A percentile compares a stretch with the other conserved stretches of the same genome.
phyloP scores from a whole-genome alignment of 2,888 invertebrate species.

The Ochropleura plecta region DNA sequence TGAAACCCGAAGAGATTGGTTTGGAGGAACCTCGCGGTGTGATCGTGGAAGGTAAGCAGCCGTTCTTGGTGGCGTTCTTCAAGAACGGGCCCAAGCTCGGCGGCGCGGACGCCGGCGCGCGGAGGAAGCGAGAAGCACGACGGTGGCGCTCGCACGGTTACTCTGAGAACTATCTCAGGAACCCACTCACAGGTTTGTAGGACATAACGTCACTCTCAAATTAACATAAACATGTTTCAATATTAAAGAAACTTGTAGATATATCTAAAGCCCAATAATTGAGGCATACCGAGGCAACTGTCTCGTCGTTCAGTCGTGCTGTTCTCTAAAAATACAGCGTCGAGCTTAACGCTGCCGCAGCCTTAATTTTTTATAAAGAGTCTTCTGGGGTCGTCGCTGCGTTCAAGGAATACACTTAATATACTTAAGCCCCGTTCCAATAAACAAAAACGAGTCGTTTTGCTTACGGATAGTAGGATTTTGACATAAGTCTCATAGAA shows the following conservation, averaged over 20 bases:
- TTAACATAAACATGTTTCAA: not conserved
- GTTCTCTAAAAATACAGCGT: no score
- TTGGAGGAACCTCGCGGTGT: conserved; percentile 93
- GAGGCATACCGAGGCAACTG: not conserved
- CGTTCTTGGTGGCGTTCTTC: conserved; percentile 98
- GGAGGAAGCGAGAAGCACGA: conserved; percentile 91
- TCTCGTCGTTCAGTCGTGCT: not conserved
- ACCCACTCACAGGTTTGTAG: conserved; percentile 88
- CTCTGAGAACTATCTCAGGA: conserved; percentile 89
- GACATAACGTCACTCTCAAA: not conserved
- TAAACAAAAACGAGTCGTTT: no score
- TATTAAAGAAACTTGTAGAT: not conserved
- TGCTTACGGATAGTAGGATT: no score
- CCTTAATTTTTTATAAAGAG: no score
- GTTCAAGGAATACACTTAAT: no score
- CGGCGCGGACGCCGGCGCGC: conserved; percentile 89
- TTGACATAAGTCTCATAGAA: no score
- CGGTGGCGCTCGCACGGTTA: conserved; percentile 89
- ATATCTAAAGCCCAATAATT: not conserved
- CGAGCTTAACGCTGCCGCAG: no score
- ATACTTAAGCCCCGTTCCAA: no score
- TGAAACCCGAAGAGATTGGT: conserved; percentile 96
- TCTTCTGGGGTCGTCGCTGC: no score
- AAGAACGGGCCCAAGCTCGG: conserved; percentile 91
- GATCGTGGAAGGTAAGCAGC: conserved; percentile 94